phyloP scores from a whole-genome alignment of 2,797 vertebrate species.

The Huso huso region DNA sequence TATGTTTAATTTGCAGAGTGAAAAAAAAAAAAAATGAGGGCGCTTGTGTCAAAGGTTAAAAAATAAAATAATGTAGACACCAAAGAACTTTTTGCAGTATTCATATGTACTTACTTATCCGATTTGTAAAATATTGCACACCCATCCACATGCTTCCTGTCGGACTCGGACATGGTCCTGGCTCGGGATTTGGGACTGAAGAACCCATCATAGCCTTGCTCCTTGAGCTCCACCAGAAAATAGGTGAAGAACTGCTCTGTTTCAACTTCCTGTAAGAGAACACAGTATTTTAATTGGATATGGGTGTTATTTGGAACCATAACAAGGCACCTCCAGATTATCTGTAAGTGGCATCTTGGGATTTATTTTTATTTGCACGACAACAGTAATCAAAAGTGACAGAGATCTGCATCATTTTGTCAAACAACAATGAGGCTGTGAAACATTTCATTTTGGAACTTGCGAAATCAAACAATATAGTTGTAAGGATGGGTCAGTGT shows the following conservation, averaged over 20 bases:
- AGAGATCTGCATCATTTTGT: too few species aligned
- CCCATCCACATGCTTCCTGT: constrained; percentile 93
- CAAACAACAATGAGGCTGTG: too few species aligned
- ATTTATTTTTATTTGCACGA: too few species aligned
- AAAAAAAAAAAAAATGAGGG: background rate
- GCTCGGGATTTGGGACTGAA: constrained; percentile 97
- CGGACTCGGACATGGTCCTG: constrained; percentile 93
- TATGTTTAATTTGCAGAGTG: background rate
- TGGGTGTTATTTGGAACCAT: too few species aligned
- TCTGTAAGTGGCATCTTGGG: too few species aligned
- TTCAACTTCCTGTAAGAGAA: constrained; percentile 80
- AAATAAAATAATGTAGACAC: background rate
- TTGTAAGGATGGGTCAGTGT: too few species aligned
- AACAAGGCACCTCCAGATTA: too few species aligned
- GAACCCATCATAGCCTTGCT: constrained; percentile 92
- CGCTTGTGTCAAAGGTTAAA: background rate
- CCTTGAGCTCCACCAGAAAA: constrained; percentile 90
- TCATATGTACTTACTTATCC: constrained; percentile 72
- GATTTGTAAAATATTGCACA: constrained; percentile 95
- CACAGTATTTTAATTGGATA: constrained; percentile 3
- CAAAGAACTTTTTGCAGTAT: background rate
- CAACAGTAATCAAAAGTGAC: too few species aligned
- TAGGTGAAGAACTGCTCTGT: constrained; percentile 95
- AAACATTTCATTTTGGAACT: too few species aligned
- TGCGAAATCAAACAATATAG: too few species aligned